Evolutionary conservation across 2,113 vertebrate genomes (phyloP).

Genomic region (Grus americana): DNA sequence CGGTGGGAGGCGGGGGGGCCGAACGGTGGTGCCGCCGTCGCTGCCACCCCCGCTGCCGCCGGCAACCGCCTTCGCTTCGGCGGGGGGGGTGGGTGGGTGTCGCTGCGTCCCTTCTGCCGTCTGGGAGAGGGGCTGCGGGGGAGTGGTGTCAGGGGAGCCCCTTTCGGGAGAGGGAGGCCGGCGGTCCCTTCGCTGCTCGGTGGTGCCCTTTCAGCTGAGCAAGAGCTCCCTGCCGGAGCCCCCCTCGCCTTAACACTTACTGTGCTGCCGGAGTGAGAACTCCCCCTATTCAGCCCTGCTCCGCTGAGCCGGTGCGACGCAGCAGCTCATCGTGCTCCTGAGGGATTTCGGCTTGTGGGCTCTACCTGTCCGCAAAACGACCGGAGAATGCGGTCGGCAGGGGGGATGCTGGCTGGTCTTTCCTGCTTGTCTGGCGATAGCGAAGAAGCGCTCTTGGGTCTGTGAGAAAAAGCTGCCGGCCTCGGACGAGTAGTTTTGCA

Average conservation of each 20-base stretch:
- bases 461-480: not conserved
- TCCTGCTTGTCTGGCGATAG: accelerated
- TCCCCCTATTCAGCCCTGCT: not conserved
- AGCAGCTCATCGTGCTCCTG: not conserved
- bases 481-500: not conserved
- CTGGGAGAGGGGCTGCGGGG: not conserved
- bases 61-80: not conserved
- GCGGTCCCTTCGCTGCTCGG: too few relatives aligned
- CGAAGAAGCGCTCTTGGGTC: not conserved
- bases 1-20: not conserved
- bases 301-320: not conserved
- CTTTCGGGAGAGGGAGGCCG: accelerated
- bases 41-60: not conserved
- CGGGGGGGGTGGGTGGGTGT: too few relatives aligned
- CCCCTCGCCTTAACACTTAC: accelerated
- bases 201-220: not conserved
- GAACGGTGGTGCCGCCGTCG: too few relatives aligned
- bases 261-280: not conserved
- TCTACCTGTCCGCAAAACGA: accelerated
- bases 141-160: not conserved
- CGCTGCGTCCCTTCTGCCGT: not conserved
- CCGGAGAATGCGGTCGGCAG: not conserved
- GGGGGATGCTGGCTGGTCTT: not conserved
- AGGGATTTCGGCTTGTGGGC: not conserved
- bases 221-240: not conserved